These are phyloP conservation scores for Drosophila kanapiae DNA, from an alignment of 1,140 invertebrate species.

Conservation along the genomic window DNA sequence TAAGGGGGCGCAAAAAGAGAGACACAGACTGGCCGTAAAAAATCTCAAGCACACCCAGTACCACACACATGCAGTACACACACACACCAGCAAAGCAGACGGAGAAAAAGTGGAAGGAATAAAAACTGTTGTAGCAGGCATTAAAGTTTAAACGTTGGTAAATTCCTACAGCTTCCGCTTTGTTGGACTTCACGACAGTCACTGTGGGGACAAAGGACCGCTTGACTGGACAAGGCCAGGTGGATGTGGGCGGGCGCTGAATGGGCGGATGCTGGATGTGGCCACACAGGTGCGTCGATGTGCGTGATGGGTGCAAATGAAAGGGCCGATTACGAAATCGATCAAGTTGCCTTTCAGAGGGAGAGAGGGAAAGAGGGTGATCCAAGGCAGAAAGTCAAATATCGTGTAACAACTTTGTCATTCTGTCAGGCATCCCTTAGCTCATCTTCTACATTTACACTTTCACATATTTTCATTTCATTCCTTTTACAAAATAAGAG, in stretches of 20 bases:
- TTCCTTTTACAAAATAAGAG: neutral
- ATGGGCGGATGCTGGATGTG: constrained; percentile 6
- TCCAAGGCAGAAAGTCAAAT: constrained; percentile 23
- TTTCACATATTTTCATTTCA: neutral
- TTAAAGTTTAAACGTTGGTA: constrained; percentile 83
- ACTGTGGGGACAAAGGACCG: constrained; percentile 57
- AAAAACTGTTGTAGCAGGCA: constrained; percentile 75
- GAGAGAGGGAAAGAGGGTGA: neutral
- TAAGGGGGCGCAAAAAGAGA: constrained; percentile 19
- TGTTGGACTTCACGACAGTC: constrained; percentile 63
- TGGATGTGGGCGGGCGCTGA: neutral
- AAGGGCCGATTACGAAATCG: constrained; percentile 55
- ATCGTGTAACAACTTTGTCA: constrained; percentile 9
- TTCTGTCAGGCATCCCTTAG: neutral
- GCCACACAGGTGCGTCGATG: constrained; percentile 45
- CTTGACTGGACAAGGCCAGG: constrained; percentile 48
- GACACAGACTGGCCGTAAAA: constrained; percentile 31
- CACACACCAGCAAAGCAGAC: constrained; percentile 15
- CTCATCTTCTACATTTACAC: neutral
- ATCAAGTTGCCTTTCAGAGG: constrained; percentile 47
- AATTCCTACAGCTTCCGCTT: constrained; percentile 82
- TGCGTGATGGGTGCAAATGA: constrained; percentile 57
- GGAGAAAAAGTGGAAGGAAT: constrained; percentile 32
- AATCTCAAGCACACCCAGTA: constrained; percentile 51
- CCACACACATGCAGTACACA: constrained; percentile 4